Evolutionary conservation across 2,888 invertebrate genomes (phyloP), one percentile per base, ranked within the genome.

Genomic region (Acleris laterana): DNA sequence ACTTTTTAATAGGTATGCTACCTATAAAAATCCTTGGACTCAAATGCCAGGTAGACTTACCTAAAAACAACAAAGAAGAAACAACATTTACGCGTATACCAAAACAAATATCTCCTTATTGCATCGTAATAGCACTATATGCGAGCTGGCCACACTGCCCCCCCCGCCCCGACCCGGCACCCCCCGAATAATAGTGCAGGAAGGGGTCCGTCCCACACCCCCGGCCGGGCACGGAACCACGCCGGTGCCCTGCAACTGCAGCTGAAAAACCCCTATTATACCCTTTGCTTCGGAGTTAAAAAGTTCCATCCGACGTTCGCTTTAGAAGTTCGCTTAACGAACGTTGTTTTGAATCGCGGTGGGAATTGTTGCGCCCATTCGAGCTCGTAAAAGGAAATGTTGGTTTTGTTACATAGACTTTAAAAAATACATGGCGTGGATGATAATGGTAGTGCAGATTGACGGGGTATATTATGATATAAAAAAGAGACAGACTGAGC

Each of bases 111-210:
- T n/a, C 51, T 42, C 17, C 17, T 38, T 25, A 38, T 57, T 52
- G n/a, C 13, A 17, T 5, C 49, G 22, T 59, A 68, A 70, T 68
- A 69, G 60, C 62, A 65, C 56, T 59, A 55, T 60, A 58, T 70
- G 69, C 68, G 68, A 17, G 73, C 72, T 84, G 80, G 89, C 84
- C 89, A 83, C 83, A 82, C 79, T 68, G 63, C 87, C 83, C 88
- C 81, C 83, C 76, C 87, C 89, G 87, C 88, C 84, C 75, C 89
- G 88, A 88, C 90, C 90, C 83, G 81, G 75, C 75, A 75, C 81
- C 81, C 77, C 76, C 77, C 80, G 81, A 81, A 86, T 88, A 87
- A 88, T 84, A 85, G 84, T 85, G 80, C 85, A 78, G 82, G 80
- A 78, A 76, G 77, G 77, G 60, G 56, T 46, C 22, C 17, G 19